Evolutionary conservation across 1,140 invertebrate genomes (phyloP), one percentile per base, ranked within the genome.

Genomic region (Hyles euphorbiae): DNA sequence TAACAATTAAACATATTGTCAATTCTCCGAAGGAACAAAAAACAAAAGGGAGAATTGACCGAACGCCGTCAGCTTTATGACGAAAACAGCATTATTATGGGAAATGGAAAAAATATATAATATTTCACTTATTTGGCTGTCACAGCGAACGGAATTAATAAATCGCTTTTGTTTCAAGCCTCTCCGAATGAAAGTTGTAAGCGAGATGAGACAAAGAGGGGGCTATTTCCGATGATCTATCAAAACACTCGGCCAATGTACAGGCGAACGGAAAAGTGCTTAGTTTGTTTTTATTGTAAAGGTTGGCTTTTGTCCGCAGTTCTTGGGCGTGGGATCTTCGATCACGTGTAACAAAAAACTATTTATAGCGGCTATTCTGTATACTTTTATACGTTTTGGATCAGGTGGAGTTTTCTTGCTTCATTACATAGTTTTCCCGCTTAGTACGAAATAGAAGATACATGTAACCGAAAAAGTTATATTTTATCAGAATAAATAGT

Each of bases 211-310:
- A 69, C 70, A 67, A 67, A 66, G 40, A 43, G 57, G 61, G 53
- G 64, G 53, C 63, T 66, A 64, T 72, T 64, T 68, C 59, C 64
- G 60, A 69, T 69, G 62, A 72, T 72, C 70, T 66, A 72, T 72
- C 67, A 72, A 72, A 72, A 63, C 51, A 70, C 64, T 66, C 56
- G 53, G 58, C 9, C 50, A 53, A 22, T 22, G 61, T 61, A 59
- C 49, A 49, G 54, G 40, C 34, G 52, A 12, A 7, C 11, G 58
- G 51, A 53, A 54, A 58, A 62, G 60, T 51, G 47, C 11, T 61
- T 45, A 11, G 40, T 51, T 56, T 45, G 51, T 56, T 51, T 40
- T 40, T 40, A 40, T 40, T 22, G 22, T 22, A 22, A 22, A 22
- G 22, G 22, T 22, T 22, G 22, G 22, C 22, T 22, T 22, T 22